Evolutionary conservation across 1,140 invertebrate genomes (phyloP).

Genomic region (Solenopsis invicta): DNA sequence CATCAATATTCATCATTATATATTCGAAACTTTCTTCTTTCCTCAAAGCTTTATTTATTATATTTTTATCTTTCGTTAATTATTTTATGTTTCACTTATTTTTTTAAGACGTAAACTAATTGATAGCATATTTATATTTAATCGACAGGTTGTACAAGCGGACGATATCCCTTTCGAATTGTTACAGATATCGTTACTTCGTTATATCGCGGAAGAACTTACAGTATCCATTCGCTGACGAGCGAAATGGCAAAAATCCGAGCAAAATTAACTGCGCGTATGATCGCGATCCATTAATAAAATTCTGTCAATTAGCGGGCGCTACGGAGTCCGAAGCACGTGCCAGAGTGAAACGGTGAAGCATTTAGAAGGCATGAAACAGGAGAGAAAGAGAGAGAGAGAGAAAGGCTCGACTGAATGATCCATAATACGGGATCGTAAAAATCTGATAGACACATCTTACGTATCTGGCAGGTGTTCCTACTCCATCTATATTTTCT

Average conservation of each 20-base stretch:
- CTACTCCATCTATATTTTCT: constrained; percentile 44
- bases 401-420: constrained; percentile 33
- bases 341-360: constrained; percentile 35
- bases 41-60: neutral
- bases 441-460: constrained; percentile 62
- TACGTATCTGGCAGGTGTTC: constrained; percentile 59
- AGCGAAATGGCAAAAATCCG: constrained; percentile 24
- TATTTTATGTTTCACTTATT: neutral
- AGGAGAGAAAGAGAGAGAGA: neutral
- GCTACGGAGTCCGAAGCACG: constrained; percentile 32
- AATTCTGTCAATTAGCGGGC: constrained; percentile 61
- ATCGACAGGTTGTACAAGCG: constrained; percentile 2
- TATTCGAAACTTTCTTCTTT: neutral
- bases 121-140: neutral
- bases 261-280: constrained; percentile 55
- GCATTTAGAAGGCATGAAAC: constrained; percentile 18
- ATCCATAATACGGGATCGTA: constrained; percentile 43
- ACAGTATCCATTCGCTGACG: constrained; percentile 39
- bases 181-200: constrained; percentile 34
- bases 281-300: constrained; percentile 59
- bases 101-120: neutral
- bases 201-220: constrained; percentile 51
- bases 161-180: constrained; percentile 24
- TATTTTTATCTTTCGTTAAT: neutral
- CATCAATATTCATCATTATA: neutral